Evolutionary conservation across 2,888 invertebrate genomes (phyloP).

Genomic region (Tupiocoris notatus): DNA sequence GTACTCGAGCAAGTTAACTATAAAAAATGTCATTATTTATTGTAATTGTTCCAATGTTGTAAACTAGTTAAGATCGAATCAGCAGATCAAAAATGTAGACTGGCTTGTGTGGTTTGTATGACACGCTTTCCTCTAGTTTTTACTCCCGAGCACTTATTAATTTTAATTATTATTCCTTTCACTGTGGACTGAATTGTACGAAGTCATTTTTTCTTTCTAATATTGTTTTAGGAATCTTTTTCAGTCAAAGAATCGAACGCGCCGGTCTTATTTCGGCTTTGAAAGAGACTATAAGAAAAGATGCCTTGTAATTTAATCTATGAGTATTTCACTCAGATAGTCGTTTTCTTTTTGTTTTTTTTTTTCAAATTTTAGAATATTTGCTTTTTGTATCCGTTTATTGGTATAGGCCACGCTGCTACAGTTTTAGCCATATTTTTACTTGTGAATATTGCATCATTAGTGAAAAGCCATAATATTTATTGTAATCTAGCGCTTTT

Average conservation of each 20-base stretch:
- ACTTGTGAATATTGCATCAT: conserved; percentile 5
- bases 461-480: conserved; percentile 27
- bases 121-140: not conserved
- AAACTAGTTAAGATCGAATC: not conserved
- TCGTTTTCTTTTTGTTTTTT: not conserved
- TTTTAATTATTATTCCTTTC: not conserved
- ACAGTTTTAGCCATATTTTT: conserved; percentile 35
- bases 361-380: not conserved
- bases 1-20: not conserved
- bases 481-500: not conserved
- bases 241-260: not conserved
- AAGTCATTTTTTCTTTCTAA: not conserved
- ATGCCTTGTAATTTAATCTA: not conserved
- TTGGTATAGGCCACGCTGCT: not conserved
- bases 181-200: not conserved
- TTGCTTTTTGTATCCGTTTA: not conserved
- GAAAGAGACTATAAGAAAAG: not conserved
- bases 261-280: too few species aligned
- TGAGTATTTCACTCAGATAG: not conserved
- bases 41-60: not conserved
- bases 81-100: not conserved
- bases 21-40: not conserved
- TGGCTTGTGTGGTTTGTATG: not conserved
- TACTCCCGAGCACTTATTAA: not conserved
- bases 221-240: not conserved